These are phyloP conservation scores for Loriculus beryllinus DNA, from an alignment of 2,797 vertebrate genomes.

Conservation along the genomic window DNA sequence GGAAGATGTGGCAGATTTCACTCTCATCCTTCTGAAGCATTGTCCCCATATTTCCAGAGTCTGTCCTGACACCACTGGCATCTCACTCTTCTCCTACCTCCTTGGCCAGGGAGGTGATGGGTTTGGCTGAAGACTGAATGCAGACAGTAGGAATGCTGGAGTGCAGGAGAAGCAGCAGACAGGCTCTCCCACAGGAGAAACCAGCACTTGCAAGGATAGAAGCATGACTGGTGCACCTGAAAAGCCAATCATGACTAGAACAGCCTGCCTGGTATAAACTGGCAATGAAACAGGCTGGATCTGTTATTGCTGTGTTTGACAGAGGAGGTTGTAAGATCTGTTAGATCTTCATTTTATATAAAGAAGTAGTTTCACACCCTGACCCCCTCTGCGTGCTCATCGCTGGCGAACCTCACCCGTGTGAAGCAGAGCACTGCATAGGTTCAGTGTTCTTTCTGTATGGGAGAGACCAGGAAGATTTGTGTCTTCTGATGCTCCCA, in stretches of 20 bases:
- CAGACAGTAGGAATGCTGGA: background rate
- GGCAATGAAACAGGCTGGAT: background rate
- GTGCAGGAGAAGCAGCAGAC: background rate
- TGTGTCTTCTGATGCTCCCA: background rate
- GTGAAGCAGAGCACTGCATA: background rate
- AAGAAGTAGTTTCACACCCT: rapidly evolving
- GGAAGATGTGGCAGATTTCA: background rate
- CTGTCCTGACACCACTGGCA: background rate
- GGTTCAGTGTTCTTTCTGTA: background rate
- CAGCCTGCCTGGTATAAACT: background rate
- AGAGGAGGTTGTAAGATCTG: background rate
- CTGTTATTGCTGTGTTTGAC: background rate
- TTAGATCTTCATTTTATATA: background rate
- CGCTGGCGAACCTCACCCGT: background rate
- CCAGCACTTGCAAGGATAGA: background rate
- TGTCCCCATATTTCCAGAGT: background rate
- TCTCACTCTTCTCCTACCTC: background rate
- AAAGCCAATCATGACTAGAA: background rate
- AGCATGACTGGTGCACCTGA: background rate
- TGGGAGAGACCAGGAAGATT: background rate
- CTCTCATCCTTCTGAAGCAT: background rate
- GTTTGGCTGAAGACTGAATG: background rate
- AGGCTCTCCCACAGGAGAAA: background rate
- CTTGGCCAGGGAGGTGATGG: background rate
- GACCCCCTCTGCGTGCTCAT: rapidly evolving